Base-by-base conservation (phyloP, 2,888 invertebrate genomes). In the Tipula confusa region DNA sequence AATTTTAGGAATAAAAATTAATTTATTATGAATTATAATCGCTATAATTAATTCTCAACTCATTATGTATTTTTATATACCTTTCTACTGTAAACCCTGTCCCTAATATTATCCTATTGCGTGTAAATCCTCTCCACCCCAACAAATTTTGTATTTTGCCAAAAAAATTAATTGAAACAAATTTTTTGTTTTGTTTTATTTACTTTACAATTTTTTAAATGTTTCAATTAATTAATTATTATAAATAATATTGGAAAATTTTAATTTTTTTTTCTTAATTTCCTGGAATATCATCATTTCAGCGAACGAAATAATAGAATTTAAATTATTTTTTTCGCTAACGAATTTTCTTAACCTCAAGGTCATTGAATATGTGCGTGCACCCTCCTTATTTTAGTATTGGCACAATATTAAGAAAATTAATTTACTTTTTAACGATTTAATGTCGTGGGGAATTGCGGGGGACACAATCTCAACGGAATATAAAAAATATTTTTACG, bases 201-300 rank as follows among this genome's bases (percentile, higher is more conserved):
- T n/a, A n/a, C 7, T 43, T 43, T n/a, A 4, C 43, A 43, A 80
- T 29, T 80, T 80, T 80, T 29, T 29, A 43, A 24, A 80, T 80
- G 80, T 80, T 80, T 80, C 80, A 80, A 80, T 80, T 80, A 80
- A 80, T 64, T 64, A 43, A 64, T 64, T 64, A 64, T 24, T 64
- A 64, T 24, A 64, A 64, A 64, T 64, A 64, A 64, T 64, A 64
- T 24, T 64, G 64, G 64, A 64, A 33, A 33, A n/a, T n/a, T n/a
- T n/a, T n/a, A n/a, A n/a, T 43, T 64, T 64, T 64, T 43, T 43
- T 64, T 9, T 64, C n/a, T n/a, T n/a, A n/a, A 64, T 64, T 64
- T 64, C 64, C 64, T 64, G 64, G 11, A 64, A 64, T 9, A 64
- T 64, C 18, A 64, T 64, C 64, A 64, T 64, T 64, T 64, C 64